phyloP scores from a whole-genome alignment of 2,113 vertebrate genomes.

The Cyphomyrus discorhynchus region DNA sequence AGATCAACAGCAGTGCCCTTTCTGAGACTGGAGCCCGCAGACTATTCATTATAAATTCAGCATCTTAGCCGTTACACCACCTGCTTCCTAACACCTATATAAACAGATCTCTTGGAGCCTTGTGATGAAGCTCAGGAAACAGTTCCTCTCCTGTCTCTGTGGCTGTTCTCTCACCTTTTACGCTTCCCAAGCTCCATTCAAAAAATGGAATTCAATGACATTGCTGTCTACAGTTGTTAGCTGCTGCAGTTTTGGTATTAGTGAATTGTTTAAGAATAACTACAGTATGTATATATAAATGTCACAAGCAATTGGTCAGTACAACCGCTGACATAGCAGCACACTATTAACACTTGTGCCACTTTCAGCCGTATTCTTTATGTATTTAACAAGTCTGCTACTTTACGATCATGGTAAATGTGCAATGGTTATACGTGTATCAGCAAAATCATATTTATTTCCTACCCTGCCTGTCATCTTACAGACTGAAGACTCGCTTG shows the following conservation, averaged over 20 bases:
- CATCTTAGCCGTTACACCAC: neutral
- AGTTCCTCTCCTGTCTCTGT: neutral
- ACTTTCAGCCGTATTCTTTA: neutral
- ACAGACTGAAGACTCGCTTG: conserved; percentile 10
- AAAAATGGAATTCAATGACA: neutral
- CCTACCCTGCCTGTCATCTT: neutral
- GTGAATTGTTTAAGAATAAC: neutral
- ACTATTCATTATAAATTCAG: neutral
- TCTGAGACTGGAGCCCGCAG: neutral
- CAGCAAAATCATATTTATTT: neutral
- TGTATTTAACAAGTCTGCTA: neutral
- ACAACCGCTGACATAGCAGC: neutral
- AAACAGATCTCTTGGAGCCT: neutral
- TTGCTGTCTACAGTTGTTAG: neutral
- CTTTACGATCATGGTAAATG: neutral
- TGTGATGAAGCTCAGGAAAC: neutral
- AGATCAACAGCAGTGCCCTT: neutral
- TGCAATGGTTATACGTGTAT: neutral
- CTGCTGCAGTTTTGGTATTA: neutral
- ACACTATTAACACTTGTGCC: neutral
- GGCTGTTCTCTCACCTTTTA: neutral
- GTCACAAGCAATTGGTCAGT: neutral
- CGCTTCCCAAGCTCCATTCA: neutral
- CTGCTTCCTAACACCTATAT: neutral
- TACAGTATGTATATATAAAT: neutral